These are phyloP conservation scores for Myioborus melanocephalus DNA, from an alignment of 2,797 vertebrate species.

Conservation along the genomic window DNA sequence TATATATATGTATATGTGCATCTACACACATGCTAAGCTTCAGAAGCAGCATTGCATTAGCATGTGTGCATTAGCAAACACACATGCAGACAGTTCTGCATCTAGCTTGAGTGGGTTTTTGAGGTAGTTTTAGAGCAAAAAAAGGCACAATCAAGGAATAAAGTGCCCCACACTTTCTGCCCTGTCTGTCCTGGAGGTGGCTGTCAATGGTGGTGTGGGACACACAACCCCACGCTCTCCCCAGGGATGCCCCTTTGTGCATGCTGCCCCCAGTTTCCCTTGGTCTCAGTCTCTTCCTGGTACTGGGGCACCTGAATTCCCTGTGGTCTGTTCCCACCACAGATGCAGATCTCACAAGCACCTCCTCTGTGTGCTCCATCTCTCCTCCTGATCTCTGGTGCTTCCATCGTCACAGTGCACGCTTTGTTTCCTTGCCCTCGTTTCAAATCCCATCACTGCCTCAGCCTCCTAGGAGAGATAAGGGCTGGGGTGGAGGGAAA, in stretches of 20 bases:
- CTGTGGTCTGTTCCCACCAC: not conserved
- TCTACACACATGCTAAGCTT: not conserved
- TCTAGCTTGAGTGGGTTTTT: not conserved
- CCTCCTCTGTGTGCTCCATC: not conserved
- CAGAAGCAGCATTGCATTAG: not conserved
- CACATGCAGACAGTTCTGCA: not conserved
- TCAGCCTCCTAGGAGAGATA: constrained; percentile 27
- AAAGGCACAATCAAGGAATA: not conserved
- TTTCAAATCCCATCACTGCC: constrained; percentile 35
- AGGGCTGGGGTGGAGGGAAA: not conserved
- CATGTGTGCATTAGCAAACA: not conserved
- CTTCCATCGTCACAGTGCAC: fast-evolving
- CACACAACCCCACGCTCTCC: fast-evolving
- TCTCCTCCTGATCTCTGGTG: not conserved
- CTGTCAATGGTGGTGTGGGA: fast-evolving
- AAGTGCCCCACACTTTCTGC: not conserved
- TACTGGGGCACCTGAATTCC: not conserved
- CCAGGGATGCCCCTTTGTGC: not conserved
- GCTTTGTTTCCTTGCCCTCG: not conserved
- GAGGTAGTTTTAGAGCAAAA: not conserved
- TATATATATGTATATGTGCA: not conserved
- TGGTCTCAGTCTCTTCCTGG: not conserved
- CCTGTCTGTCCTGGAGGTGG: fast-evolving
- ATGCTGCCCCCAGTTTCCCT: fast-evolving
- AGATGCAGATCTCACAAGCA: not conserved